Evolutionary conservation across 2,113 vertebrate genomes (phyloP).

Genomic region (Hemichromis elongatus): DNA sequence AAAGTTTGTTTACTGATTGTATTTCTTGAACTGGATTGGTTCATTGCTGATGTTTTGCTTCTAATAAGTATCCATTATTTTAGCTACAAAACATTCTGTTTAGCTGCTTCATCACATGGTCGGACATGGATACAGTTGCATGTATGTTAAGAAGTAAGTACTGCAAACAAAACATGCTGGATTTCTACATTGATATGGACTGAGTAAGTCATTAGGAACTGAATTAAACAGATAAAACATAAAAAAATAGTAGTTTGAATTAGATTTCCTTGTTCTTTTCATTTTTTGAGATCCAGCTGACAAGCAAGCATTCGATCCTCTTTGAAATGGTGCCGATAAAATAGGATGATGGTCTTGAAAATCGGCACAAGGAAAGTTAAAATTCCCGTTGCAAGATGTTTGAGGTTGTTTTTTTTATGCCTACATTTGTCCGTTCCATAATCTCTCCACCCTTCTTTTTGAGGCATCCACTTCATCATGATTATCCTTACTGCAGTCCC

Average conservation of each 20-base stretch:
- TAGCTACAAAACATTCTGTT: background rate
- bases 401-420: rapidly evolving
- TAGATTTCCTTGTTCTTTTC: background rate
- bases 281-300: background rate
- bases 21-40: background rate
- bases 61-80: background rate
- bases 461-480: background rate
- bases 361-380: background rate
- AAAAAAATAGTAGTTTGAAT: background rate
- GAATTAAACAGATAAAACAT: background rate
- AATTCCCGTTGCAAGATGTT: background rate
- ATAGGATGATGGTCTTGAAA: background rate
- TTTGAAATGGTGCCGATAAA: background rate
- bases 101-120: background rate
- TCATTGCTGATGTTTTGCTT: background rate
- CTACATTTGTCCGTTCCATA: background rate
- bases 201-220: background rate
- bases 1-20: background rate
- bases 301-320: background rate
- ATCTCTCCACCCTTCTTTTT: background rate
- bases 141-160: background rate
- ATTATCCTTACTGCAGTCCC: background rate
- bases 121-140: background rate
- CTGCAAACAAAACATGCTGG: background rate
- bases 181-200: background rate